Conservation (phyloP, 2,888 invertebrate genomes). For the Drosophila seclusa region DNA sequence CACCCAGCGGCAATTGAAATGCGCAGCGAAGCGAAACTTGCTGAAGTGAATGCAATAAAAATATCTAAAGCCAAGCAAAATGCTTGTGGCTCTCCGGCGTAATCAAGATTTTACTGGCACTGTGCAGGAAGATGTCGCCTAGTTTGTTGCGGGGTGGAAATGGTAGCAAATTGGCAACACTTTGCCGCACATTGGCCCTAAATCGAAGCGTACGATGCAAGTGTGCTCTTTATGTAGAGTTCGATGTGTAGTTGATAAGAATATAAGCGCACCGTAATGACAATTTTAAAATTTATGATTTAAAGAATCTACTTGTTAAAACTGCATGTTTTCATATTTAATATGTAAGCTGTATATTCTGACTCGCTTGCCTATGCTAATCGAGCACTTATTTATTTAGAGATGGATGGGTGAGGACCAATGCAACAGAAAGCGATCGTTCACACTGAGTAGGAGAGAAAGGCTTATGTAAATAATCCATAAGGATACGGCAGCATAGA, state of each 20-base stretch:
- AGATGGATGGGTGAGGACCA: not conserved
- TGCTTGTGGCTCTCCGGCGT: slow-evolving; percentile 65
- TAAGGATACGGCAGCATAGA: not conserved
- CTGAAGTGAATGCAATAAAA: slow-evolving; percentile 76
- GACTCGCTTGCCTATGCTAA: not conserved
- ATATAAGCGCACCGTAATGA: not conserved
- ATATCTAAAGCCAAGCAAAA: slow-evolving; percentile 71
- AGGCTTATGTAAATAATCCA: slow-evolving; percentile 17
- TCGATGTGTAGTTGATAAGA: slow-evolving; percentile 13
- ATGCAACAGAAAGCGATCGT: not conserved
- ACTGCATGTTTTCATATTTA: not conserved
- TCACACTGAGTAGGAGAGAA: not conserved
- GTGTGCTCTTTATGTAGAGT: not conserved
- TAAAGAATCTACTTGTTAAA: not conserved
- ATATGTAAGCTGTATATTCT: not conserved
- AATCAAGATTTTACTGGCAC: slow-evolving; percentile 71
- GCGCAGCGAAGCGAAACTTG: slow-evolving; percentile 70
- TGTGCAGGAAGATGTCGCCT: slow-evolving; percentile 26
- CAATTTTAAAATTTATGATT: slow-evolving; percentile 21
- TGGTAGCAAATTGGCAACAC: slow-evolving; percentile 33
- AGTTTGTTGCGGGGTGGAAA: not conserved
- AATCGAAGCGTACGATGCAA: slow-evolving; percentile 5
- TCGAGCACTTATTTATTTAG: slow-evolving; percentile 1
- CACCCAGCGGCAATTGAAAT: slow-evolving; percentile 69
- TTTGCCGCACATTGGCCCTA: slow-evolving; percentile 35